A percentile compares a stretch with the other conserved stretches of the same genome.
These are phyloP conservation scores for Pecten maximus DNA, from an alignment of 2,888 invertebrate species.

Conservation along the genomic window DNA sequence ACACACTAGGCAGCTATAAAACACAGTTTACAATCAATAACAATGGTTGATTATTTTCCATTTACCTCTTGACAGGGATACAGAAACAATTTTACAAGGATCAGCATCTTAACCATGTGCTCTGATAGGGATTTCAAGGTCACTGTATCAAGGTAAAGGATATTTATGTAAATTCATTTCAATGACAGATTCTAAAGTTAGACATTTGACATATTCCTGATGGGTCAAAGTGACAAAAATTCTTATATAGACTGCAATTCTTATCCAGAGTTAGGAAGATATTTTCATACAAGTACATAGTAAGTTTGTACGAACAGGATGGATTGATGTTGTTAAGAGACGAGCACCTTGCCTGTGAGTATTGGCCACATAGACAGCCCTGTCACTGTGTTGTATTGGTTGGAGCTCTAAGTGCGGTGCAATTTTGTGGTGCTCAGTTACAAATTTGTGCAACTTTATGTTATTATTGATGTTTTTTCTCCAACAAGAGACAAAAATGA, in stretches of 20 bases:
- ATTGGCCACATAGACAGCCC: neutral
- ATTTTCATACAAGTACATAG: no score
- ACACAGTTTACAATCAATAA: neutral
- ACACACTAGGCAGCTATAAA: neutral
- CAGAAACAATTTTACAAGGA: neutral
- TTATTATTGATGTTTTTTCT: constrained; percentile 32
- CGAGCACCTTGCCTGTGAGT: neutral
- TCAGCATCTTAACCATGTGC: neutral
- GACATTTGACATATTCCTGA: neutral
- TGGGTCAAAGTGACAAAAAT: neutral
- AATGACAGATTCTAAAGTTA: neutral
- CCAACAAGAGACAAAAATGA: constrained; percentile 25
- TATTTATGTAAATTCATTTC: neutral
- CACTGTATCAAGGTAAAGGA: neutral
- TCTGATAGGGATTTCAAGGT: neutral
- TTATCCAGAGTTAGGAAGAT: no score
- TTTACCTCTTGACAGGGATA: neutral
- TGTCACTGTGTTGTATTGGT: neutral
- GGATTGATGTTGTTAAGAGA: neutral
- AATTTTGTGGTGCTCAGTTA: neutral
- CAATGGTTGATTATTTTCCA: neutral
- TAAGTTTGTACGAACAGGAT: no score
- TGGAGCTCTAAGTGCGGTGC: neutral
- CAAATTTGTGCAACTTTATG: constrained; percentile 26
- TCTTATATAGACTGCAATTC: no score